Percentiles rank a stretch among this genome's conserved stretches.
phyloP scores from a whole-genome alignment of 2,113 vertebrate genomes.

The Aegypius monachus region DNA sequence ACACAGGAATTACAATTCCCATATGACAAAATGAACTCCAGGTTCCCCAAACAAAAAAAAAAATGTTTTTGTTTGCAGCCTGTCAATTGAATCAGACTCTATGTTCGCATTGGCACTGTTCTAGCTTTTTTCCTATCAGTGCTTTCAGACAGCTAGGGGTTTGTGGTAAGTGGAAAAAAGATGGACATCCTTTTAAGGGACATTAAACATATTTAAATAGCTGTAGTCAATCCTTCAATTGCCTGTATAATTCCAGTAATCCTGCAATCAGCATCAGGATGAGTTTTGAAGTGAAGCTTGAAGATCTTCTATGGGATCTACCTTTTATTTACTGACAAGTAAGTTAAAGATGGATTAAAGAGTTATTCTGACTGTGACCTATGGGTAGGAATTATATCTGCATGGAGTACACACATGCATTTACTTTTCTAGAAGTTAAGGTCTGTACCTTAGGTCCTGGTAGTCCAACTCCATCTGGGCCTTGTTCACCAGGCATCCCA shows the following conservation, averaged over 20 bases:
- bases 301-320: background rate
- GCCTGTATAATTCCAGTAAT: background rate
- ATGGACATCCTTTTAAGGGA: background rate
- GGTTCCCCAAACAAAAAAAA: background rate
- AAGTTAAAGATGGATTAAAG: background rate
- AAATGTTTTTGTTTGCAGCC: background rate
- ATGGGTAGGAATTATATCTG: background rate
- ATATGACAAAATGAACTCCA: background rate
- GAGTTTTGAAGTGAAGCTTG: background rate
- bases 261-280: background rate
- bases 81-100: background rate
- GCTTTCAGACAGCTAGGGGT: background rate
- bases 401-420: background rate
- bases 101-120: background rate
- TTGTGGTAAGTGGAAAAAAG: background rate
- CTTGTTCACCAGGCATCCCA: conserved; percentile 81
- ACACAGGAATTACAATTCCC: background rate
- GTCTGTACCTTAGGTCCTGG: conserved; percentile 85
- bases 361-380: background rate
- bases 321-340: background rate
- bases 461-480: conserved; percentile 82
- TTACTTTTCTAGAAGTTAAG: background rate
- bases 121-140: background rate
- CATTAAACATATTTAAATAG: background rate
- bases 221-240: background rate